These are phyloP conservation scores for Ormyrus labotus DNA, from an alignment of 2,888 invertebrate species.

Conservation along the genomic window DNA sequence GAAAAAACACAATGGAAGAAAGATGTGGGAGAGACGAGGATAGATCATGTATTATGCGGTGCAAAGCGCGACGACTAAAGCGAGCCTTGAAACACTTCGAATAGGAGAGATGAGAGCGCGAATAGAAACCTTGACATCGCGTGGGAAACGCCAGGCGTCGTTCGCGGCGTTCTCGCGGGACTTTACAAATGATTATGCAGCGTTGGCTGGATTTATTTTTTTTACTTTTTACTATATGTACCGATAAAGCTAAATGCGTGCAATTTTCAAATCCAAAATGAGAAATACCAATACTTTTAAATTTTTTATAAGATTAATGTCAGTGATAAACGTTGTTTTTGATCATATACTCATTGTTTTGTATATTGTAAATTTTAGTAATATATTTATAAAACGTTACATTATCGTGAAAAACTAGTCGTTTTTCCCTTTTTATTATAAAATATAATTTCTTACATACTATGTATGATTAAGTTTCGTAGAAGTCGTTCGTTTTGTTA, in stretches of 20 bases:
- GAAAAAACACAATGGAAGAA: slow-evolving; percentile 35
- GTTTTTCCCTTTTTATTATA: slow-evolving; percentile 49
- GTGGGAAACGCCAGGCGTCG: slow-evolving; percentile 55
- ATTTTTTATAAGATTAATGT: no score
- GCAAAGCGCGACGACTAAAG: slow-evolving; percentile 33
- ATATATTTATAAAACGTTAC: slow-evolving; percentile 49
- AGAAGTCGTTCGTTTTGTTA: slow-evolving; percentile 29
- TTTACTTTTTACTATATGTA: no score
- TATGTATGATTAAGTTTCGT: slow-evolving; percentile 40
- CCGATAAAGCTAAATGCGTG: no score
- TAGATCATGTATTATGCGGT: slow-evolving; percentile 40
- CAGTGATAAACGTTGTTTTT: no score
- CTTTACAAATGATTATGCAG: slow-evolving; percentile 36
- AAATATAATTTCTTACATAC: slow-evolving; percentile 56
- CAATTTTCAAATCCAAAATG: no score
- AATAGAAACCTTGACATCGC: slow-evolving; percentile 51
- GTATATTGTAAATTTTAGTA: slow-evolving; percentile 16
- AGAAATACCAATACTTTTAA: no score
- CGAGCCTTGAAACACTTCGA: slow-evolving; percentile 52
- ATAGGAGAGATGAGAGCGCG: slow-evolving; percentile 25
- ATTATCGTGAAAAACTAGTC: slow-evolving; percentile 26
- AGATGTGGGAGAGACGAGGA: slow-evolving; percentile 31
- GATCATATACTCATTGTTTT: background rate
- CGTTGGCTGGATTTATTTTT: background rate
- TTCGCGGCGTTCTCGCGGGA: slow-evolving; percentile 26